Evolutionary conservation across 2,888 invertebrate genomes (phyloP).

Genomic region (Erebia ligea): DNA sequence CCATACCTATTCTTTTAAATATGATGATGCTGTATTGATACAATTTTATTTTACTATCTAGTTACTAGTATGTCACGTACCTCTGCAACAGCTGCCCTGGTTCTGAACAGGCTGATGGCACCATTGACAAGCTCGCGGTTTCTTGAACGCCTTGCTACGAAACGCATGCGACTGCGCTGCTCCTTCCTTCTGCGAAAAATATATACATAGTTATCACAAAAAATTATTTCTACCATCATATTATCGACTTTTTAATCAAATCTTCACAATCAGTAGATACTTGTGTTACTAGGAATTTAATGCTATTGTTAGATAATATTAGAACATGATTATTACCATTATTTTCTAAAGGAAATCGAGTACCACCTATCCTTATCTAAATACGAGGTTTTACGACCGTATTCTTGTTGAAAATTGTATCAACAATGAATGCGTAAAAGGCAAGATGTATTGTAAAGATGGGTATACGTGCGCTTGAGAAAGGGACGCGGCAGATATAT

Average conservation of each 20-base stretch:
- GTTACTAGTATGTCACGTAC: slow-evolving; percentile 69
- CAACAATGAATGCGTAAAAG: slow-evolving; percentile 19
- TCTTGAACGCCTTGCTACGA: slow-evolving; percentile 89
- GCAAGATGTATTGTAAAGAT: slow-evolving; percentile 17
- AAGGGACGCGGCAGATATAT: slow-evolving; percentile 29
- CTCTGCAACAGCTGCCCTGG: slow-evolving; percentile 90
- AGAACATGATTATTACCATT: neutral
- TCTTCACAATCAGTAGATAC: neutral
- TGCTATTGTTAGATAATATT: neutral
- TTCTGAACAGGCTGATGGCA: slow-evolving; percentile 90
- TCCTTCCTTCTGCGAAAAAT: slow-evolving; percentile 85
- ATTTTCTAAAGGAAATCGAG: neutral
- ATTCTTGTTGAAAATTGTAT: slow-evolving; percentile 19
- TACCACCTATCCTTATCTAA: slow-evolving; percentile 3
- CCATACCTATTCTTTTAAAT: neutral
- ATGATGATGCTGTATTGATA: neutral
- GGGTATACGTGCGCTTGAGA: slow-evolving; percentile 18
- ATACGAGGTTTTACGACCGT: slow-evolving; percentile 6
- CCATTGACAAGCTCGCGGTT: slow-evolving; percentile 89
- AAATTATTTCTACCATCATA: neutral
- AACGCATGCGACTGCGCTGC: slow-evolving; percentile 88
- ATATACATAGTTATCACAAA: neutral
- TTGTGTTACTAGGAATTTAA: neutral
- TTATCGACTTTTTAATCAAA: neutral
- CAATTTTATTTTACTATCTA: neutral